A percentile compares a stretch with the other conserved stretches of the same genome.
These are phyloP conservation scores for Myrmophylax atrothorax DNA, from an alignment of 2,113 vertebrate genomes.

Conservation along the genomic window DNA sequence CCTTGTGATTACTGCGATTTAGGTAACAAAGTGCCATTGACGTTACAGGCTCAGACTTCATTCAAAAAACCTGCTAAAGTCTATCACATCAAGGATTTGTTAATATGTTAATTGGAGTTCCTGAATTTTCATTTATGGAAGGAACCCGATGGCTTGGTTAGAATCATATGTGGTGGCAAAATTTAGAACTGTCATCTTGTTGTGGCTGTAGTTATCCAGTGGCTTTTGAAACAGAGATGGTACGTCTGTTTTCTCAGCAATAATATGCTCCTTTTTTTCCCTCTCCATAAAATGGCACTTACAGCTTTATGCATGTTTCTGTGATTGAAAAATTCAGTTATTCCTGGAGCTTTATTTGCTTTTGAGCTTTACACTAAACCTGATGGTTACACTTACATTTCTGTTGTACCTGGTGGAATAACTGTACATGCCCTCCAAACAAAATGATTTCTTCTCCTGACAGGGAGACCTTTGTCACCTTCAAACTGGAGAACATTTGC, in stretches of 20 bases:
- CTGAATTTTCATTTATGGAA: constrained; percentile 11
- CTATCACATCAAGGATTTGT: constrained; percentile 3
- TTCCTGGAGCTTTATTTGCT: not conserved
- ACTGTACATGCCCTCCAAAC: not conserved
- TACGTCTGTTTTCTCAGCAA: not conserved
- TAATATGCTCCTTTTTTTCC: not conserved
- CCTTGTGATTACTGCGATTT: constrained; percentile 5
- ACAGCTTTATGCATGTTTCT: not conserved
- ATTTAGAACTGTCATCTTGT: not conserved
- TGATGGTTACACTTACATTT: not conserved
- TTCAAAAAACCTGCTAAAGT: not conserved
- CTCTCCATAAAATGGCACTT: not conserved
- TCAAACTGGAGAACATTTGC: not conserved
- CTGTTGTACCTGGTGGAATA: not conserved
- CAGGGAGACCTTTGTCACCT: not conserved
- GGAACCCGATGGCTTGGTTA: not conserved
- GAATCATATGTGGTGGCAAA: not conserved
- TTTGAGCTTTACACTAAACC: not conserved
- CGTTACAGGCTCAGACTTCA: not conserved
- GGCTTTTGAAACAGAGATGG: not conserved
- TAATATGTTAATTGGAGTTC: constrained; percentile 32
- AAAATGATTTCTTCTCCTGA: not conserved
- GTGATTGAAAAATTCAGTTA: not conserved
- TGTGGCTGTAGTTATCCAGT: constrained; percentile 5
- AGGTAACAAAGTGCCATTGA: constrained; percentile 18